Evolutionary conservation across 2,797 vertebrate species (phyloP).

Genomic region (Etheostoma nigrum): DNA sequence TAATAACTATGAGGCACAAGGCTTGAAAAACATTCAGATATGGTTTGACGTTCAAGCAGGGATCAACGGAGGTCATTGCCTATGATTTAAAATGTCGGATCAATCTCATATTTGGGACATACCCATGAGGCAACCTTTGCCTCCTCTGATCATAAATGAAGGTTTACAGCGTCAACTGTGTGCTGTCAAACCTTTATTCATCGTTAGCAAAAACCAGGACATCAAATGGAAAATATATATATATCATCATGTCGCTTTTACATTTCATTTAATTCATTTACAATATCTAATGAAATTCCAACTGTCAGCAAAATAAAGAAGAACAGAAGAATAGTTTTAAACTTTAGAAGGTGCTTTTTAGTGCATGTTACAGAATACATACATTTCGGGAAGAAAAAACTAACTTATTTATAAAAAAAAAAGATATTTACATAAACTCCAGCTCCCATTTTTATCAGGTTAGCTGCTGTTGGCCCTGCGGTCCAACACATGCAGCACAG

Average conservation of each 20-base stretch:
- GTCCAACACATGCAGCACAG: not conserved
- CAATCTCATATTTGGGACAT: slow-evolving; percentile 12
- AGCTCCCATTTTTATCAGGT: not conserved
- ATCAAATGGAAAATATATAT: not conserved
- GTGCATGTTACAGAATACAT: not conserved
- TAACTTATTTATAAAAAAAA: not conserved
- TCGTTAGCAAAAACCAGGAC: accelerated
- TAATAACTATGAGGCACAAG: not conserved
- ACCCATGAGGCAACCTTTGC: slow-evolving; percentile 10
- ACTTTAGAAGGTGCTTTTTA: not conserved
- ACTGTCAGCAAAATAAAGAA: slow-evolving; percentile 23
- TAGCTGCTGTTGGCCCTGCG: not conserved
- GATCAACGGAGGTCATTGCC: not conserved
- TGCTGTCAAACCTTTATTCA: slow-evolving; percentile 13
- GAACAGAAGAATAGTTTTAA: not conserved
- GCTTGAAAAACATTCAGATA: not conserved
- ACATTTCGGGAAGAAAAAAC: not conserved
- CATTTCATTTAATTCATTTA: not conserved
- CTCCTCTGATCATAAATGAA: not conserved
- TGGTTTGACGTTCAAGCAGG: not conserved
- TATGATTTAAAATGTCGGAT: not conserved
- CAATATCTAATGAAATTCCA: not conserved
- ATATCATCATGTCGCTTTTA: accelerated
- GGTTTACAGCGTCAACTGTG: not conserved
- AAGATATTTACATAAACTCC: slow-evolving; percentile 1